Evolutionary conservation across 2,888 invertebrate genomes (phyloP), one percentile per base, ranked within the genome.

Genomic region (Netelia melanura): DNA sequence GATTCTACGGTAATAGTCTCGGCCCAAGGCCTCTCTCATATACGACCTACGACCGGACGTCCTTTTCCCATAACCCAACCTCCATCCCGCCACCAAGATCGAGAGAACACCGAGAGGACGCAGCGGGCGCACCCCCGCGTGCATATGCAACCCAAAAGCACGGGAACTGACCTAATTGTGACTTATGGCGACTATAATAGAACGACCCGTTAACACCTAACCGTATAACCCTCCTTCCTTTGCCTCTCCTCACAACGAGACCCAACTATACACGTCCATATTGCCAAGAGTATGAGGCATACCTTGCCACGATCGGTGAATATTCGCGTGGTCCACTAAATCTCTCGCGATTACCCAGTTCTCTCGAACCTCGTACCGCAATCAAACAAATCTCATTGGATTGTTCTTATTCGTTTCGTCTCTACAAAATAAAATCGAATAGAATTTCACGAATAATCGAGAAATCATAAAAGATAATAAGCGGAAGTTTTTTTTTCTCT

Each of bases 121-220:
- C 52, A 64, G 56, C 78, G 71, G 91, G 87, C 92, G 87, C 91
- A 91, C 92, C 92, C 91, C 58, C 56, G 25, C 87, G 85, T 88
- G 87, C 84, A 81, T 81, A 79, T 76, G 82, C 82, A 79, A n/a
- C 70, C 74, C 74, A 71, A 79, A 72, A 79, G 79, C 83, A 86
- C 72, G 81, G 86, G 83, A 88, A 89, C 89, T 92, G 91, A 92
- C 91, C 93, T 93, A 92, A 93, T 93, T 93, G 93, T 93, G 93
- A 93, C 93, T 93, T 93, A 93, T 93, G 91, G 91, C 89, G 88
- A 87, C 89, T 92, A 90, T 92, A 91, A 91, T 91, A 92, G 91
- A 90, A 90, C 89, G 90, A 89, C 85, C 87, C 87, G 87, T 76
- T 82, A 86, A 85, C 88, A 82, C 82, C 81, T 87, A 84, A 83